Percentiles rank a stretch among this genome's conserved stretches.
Conservation (phyloP, 2,113 vertebrate genomes). For the Poeciliopsis prolifica region DNA sequence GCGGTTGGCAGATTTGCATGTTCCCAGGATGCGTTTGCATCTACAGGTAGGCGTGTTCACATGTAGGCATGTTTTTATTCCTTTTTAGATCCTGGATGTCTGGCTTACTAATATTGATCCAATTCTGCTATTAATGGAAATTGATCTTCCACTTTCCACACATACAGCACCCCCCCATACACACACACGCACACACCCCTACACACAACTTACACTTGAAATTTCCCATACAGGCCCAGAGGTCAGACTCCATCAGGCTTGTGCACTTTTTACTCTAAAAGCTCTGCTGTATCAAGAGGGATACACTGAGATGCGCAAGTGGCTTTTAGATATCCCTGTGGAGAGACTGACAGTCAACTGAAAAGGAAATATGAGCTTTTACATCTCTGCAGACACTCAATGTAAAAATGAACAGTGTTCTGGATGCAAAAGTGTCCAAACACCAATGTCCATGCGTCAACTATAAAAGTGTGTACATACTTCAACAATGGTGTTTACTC, state of each 20-base stretch:
- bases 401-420: slow-evolving; percentile 27
- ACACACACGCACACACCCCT: slow-evolving; percentile 23
- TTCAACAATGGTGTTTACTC: background rate
- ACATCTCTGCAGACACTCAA: slow-evolving; percentile 25
- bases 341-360: slow-evolving; percentile 61
- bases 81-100: slow-evolving; percentile 26
- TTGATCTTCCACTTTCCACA: slow-evolving; percentile 29
- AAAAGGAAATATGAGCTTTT: slow-evolving; percentile 50
- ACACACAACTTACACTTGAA: slow-evolving; percentile 49
- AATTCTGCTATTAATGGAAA: slow-evolving; percentile 55
- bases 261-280: slow-evolving; percentile 72
- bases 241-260: slow-evolving; percentile 56
- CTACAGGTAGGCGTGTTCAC: slow-evolving; percentile 1
- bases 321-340: slow-evolving; percentile 72
- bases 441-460: slow-evolving; percentile 8
- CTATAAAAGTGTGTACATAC: background rate
- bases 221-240: slow-evolving; percentile 61
- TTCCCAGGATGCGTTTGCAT: background rate
- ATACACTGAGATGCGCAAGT: slow-evolving; percentile 63
- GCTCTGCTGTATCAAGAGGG: slow-evolving; percentile 55
- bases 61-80: slow-evolving; percentile 20
- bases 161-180: background rate
- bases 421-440: slow-evolving; percentile 1
- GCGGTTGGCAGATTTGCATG: background rate
- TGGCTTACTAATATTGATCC: slow-evolving; percentile 51